Evolutionary conservation across 2,113 vertebrate genomes (phyloP).

Genomic region (Nycticorax nycticorax): DNA sequence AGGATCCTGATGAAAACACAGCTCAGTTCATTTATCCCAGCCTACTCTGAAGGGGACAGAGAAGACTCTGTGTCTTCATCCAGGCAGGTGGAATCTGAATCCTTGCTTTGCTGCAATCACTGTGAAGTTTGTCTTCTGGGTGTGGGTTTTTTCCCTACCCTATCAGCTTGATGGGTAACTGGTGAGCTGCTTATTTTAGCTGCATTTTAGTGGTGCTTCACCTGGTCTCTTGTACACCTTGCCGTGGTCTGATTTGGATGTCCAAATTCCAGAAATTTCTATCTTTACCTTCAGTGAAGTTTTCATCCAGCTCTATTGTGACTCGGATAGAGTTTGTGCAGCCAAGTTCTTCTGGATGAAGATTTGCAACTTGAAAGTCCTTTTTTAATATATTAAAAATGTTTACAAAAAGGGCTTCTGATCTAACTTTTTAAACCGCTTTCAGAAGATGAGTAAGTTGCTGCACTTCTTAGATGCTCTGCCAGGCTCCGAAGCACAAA

Average conservation of each 20-base stretch:
- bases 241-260: neutral
- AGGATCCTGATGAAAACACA: neutral
- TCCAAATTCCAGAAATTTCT: neutral
- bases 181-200: neutral
- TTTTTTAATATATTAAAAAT: neutral
- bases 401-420: neutral
- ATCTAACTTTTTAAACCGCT: neutral
- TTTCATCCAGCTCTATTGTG: neutral
- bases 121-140: neutral
- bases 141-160: neutral
- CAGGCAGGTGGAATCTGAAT: neutral
- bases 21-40: neutral
- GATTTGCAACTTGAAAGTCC: neutral
- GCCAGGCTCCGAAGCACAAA: neutral
- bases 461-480: neutral
- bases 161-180: neutral
- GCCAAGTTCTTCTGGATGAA: neutral
- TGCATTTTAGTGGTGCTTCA: neutral
- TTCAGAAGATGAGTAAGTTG: neutral
- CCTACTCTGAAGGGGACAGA: neutral
- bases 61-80: neutral
- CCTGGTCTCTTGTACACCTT: accelerated
- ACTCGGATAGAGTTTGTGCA: neutral
- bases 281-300: neutral
- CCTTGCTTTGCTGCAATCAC: neutral